A percentile compares a stretch with the other conserved stretches of the same genome.
Conservation (phyloP, 2,888 invertebrate species). For the Chalcosyrphus nemorum region DNA sequence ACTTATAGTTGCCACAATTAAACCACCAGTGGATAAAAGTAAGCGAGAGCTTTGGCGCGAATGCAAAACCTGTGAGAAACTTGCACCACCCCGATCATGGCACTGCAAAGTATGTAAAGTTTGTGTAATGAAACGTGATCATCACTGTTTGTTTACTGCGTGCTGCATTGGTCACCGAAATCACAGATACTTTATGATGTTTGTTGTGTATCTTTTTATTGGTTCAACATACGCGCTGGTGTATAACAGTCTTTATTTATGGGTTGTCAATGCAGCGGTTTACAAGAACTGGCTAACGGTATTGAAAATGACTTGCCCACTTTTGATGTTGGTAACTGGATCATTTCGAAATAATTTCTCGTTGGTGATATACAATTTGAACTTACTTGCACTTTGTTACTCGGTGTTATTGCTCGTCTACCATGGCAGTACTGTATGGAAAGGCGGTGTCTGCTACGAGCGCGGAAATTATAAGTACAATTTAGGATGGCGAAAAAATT, state of each 20-base stretch:
- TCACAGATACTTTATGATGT: conserved; percentile 92
- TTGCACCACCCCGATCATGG: conserved; percentile 92
- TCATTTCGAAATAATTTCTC: conserved; percentile 86
- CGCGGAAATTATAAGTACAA: conserved; percentile 85
- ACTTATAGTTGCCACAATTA: conserved; percentile 72
- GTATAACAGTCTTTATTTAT: conserved; percentile 88
- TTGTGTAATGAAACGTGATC: conserved; percentile 92
- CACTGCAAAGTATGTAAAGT: conserved; percentile 92
- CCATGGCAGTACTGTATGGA: conserved; percentile 87
- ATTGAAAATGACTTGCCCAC: conserved; percentile 88
- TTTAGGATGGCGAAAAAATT: conserved; percentile 87
- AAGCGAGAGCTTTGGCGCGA: conserved; percentile 85
- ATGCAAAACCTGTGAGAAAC: conserved; percentile 89
- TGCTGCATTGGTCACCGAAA: conserved; percentile 94
- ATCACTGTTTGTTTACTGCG: conserved; percentile 93
- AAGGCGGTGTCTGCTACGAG: conserved; percentile 85
- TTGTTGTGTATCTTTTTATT: conserved; percentile 88
- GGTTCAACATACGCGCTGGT: conserved; percentile 87
- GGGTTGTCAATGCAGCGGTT: conserved; percentile 77
- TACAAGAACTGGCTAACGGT: conserved; percentile 83
- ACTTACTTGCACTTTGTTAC: conserved; percentile 86
- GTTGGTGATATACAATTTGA: conserved; percentile 88
- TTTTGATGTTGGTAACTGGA: conserved; percentile 87
- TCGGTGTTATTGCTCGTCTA: conserved; percentile 87
- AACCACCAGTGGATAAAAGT: conserved; percentile 79